Base-by-base conservation (phyloP, 2,797 vertebrate genomes). In the Hephaestus fuliginosus region DNA sequence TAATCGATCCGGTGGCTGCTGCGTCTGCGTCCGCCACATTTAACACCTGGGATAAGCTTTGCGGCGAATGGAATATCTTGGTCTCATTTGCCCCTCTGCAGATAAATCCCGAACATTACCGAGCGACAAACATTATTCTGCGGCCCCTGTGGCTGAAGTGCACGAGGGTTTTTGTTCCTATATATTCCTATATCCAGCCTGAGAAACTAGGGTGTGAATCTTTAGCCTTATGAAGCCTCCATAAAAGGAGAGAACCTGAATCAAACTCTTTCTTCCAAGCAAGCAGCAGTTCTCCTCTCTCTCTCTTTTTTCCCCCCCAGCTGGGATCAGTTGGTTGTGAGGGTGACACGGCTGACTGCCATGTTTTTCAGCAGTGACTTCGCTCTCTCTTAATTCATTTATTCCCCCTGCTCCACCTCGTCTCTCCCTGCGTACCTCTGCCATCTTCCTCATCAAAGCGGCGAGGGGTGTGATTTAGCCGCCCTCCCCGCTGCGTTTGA, bases 381-480 rank as follows among this genome's bases (percentile, higher is more conserved):
- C 1, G 11, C 82, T 83, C 44, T 74, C 57, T 74, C n/a, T 81
- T 85, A 55, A 86, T 89, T 87, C 46, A 64, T 88, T 70, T 70
- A 67, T 71, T 74, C 57, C 69, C 69, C 52, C 67, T 63, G 56
- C 78, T 76, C 65, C 36, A 80, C 48, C 76, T 82, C 83, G 14
- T 83, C 80, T 70, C 76, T 56, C 17, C 8, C 80, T 8, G 43
- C 44, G 8, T 44, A 48, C 62, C 65, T 65, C 61, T 64, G 56
- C 70, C 66, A 71, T 49, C 48, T 60, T 58, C 61, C 25, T 83
- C 83, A 88, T 93, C 85, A 93, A 91, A 91, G 87, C 17, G 0
- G 68, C 30, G 30, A 58, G 13, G 61, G 57, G 57, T 81, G 75
- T 63, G 73, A 86, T 87, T 85, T 63, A 69, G 69, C 78, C 58